These are phyloP conservation scores for Betta splendens DNA, from an alignment of 2,797 vertebrate genomes.

Conservation along the genomic window DNA sequence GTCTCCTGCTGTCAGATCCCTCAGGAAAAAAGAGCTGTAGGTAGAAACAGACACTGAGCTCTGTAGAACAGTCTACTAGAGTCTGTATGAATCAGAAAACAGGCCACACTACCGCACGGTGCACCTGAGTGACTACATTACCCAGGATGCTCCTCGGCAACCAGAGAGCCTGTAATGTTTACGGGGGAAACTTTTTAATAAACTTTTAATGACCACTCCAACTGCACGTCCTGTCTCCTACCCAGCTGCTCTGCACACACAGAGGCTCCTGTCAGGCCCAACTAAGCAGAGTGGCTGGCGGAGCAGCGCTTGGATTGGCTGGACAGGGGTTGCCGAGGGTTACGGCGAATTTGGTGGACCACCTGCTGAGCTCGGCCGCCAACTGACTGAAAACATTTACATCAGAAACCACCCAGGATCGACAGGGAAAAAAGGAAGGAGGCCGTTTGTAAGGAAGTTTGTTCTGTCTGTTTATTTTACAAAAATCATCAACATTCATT, in stretches of 20 bases:
- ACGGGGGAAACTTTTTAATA: slow-evolving; percentile 81
- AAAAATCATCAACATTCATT: neutral
- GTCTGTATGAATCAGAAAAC: too few species aligned
- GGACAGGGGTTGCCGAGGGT: slow-evolving; percentile 83
- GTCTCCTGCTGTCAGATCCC: too few species aligned
- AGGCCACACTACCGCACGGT: too few species aligned
- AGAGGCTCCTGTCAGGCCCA: slow-evolving; percentile 65
- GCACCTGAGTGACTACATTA: slow-evolving; percentile 10
- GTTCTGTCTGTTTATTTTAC: neutral
- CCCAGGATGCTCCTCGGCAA: slow-evolving; percentile 17
- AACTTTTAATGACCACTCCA: slow-evolving; percentile 85
- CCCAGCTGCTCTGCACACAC: slow-evolving; percentile 62
- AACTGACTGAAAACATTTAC: slow-evolving; percentile 99
- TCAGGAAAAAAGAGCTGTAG: too few species aligned
- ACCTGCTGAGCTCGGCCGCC: slow-evolving; percentile 95
- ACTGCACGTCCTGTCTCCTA: slow-evolving; percentile 77
- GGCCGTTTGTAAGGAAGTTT: slow-evolving; percentile 8
- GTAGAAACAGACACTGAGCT: too few species aligned
- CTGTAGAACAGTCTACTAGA: too few species aligned
- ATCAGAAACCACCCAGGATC: slow-evolving; percentile 92
- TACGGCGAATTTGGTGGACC: slow-evolving; percentile 97
- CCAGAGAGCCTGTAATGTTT: neutral
- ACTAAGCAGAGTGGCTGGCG: slow-evolving; percentile 67
- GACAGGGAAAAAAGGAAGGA: slow-evolving; percentile 28
- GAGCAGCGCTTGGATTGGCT: slow-evolving; percentile 72